These are phyloP conservation scores for Ligdia adustata DNA, from an alignment of 2,888 invertebrate genomes.

Conservation along the genomic window DNA sequence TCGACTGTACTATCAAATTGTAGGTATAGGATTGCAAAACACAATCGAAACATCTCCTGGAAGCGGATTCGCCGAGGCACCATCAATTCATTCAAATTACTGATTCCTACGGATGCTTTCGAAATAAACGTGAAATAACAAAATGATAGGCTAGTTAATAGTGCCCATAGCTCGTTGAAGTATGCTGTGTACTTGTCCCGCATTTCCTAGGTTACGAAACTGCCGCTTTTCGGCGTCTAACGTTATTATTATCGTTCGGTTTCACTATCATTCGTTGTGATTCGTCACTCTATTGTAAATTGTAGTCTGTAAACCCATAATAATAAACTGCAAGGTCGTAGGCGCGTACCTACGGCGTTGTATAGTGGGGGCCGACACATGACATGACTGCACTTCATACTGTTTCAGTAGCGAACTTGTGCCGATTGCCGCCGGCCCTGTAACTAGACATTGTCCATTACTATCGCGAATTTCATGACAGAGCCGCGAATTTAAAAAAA, in stretches of 20 bases:
- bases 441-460: conserved; percentile 1
- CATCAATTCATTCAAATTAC: conserved; percentile 45
- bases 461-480: conserved; percentile 9
- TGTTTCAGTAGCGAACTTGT: conserved; percentile 56
- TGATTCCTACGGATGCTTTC: conserved; percentile 33
- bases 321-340: conserved; percentile 80
- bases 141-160: conserved; percentile 44
- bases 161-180: conserved; percentile 41
- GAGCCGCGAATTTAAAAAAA: neutral
- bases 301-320: conserved; percentile 79
- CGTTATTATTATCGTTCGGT: conserved; percentile 64
- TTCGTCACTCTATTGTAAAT: conserved; percentile 80
- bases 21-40: conserved; percentile 20
- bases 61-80: conserved; percentile 46
- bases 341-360: conserved; percentile 40
- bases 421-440: conserved; percentile 15
- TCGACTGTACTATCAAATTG: neutral
- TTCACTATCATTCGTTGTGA: conserved; percentile 74
- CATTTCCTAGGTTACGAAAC: conserved; percentile 62
- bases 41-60: conserved; percentile 41
- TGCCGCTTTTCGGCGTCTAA: conserved; percentile 53
- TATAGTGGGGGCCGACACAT: conserved; percentile 68
- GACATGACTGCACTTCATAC: conserved; percentile 62
- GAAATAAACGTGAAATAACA: conserved; percentile 51
- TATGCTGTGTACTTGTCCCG: conserved; percentile 52